Evolutionary conservation across 1,140 invertebrate species (phyloP).

Genomic region (Drosophila sechellia): DNA sequence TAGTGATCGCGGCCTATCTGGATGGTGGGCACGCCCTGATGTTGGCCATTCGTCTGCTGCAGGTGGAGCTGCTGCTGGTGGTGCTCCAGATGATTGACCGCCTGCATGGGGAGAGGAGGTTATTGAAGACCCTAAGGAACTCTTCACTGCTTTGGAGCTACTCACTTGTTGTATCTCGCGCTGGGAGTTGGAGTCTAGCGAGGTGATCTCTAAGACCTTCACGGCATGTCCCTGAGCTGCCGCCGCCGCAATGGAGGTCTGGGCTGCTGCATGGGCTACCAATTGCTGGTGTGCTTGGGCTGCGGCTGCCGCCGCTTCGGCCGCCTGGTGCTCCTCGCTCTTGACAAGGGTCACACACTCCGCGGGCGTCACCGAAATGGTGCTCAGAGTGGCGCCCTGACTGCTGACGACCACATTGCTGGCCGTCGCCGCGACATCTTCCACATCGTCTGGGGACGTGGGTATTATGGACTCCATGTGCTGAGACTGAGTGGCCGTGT

Average conservation of each 20-base stretch:
- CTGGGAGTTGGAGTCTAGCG: slow-evolving; percentile 78
- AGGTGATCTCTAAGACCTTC: slow-evolving; percentile 79
- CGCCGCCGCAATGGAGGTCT: slow-evolving; percentile 51
- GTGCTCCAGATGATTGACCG: slow-evolving; percentile 78
- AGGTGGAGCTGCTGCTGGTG: slow-evolving; percentile 79
- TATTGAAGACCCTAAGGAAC: not conserved
- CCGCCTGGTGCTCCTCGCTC: slow-evolving; percentile 62
- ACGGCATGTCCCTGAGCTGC: slow-evolving; percentile 66
- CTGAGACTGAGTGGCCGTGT: slow-evolving; percentile 55
- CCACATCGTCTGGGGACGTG: slow-evolving; percentile 48
- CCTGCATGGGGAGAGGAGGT: slow-evolving; percentile 26
- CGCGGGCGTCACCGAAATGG: slow-evolving; percentile 69
- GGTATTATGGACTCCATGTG: slow-evolving; percentile 61
- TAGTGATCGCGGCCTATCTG: slow-evolving; percentile 79
- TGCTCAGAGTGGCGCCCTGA: slow-evolving; percentile 64
- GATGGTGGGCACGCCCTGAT: slow-evolving; percentile 76
- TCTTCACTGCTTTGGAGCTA: not conserved
- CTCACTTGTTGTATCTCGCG: slow-evolving; percentile 80
- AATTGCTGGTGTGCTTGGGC: slow-evolving; percentile 66
- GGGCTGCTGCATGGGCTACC: slow-evolving; percentile 64
- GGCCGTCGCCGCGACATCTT: slow-evolving; percentile 20
- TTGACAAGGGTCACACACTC: slow-evolving; percentile 74
- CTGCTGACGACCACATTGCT: slow-evolving; percentile 69
- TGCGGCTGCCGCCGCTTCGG: slow-evolving; percentile 55
- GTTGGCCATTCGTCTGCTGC: slow-evolving; percentile 68